Percentiles rank a stretch among this genome's conserved stretches.
phyloP scores from a whole-genome alignment of 1,140 invertebrate genomes.

The Aphaenogaster rudis region DNA sequence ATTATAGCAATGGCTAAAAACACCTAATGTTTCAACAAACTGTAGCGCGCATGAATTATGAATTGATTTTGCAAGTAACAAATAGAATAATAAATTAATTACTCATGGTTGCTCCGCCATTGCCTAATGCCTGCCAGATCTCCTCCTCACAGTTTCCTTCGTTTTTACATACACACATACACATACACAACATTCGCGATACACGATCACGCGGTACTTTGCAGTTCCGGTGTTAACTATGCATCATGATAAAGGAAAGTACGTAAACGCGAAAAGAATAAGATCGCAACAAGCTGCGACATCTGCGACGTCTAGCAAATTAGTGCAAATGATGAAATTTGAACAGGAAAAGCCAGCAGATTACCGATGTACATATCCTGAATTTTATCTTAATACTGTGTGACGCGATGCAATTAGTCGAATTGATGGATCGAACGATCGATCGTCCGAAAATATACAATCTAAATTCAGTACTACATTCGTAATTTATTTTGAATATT shows the following conservation, averaged over 20 bases:
- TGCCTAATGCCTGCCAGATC: neutral
- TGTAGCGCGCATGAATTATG: neutral
- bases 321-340: neutral
- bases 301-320: neutral
- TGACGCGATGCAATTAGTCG: neutral
- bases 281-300: too few relatives aligned
- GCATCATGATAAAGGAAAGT: neutral
- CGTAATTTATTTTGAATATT: neutral
- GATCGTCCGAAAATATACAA: neutral
- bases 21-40: neutral
- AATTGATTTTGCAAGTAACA: neutral
- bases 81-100: neutral
- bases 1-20: neutral
- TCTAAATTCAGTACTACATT: neutral
- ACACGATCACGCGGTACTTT: neutral
- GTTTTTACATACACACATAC: neutral
- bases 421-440: neutral
- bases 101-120: neutral
- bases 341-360: neutral
- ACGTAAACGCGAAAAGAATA: neutral
- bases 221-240: neutral
- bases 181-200: neutral
- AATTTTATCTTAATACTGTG: neutral
- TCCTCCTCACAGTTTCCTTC: neutral
- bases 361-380: neutral